Base-by-base conservation (phyloP, 2,113 vertebrate species). In the Dipodomys stephensi region DNA sequence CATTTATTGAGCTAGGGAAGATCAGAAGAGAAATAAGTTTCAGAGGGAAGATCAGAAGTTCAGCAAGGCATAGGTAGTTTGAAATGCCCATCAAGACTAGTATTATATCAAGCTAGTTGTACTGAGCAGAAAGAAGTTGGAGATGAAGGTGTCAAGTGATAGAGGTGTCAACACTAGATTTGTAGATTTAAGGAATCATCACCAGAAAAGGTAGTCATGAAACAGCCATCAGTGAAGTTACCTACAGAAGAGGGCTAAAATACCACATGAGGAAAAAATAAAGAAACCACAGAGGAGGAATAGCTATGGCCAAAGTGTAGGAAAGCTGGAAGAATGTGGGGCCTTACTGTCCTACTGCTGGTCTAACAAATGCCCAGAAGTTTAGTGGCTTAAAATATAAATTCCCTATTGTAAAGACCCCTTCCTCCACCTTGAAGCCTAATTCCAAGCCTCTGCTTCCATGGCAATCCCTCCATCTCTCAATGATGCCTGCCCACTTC, bases 241-340 rank as follows among this genome's bases (percentile, higher is more conserved):
- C 35, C 15, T 87, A 79, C 16, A 84, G n/a, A 72, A 89, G 60
- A 92, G 19, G 23, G n/a, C 46, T 64, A 88, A 72, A 57, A 83
- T 18, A 80, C 74, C 77, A 83, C 35, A 80, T 28, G 39, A 74
- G 83, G 60, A 74, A 30, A n/a, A 44, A 20, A 76, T 46, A 39
- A 62, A 62, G 62, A 90, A 87, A 92, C 16, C 62, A 89, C 57
- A 65, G 83, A 93, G 53, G 23, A 78, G 53, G 49, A 72, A 91
- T 65, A 69, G 25, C 39, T n/a, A 69, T 0, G 22, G 23, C 6
- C 11, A 46, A 32, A 88, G 11, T 25, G 25, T 27, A 88, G 64
- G 74, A 95, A 86, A 60, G 28, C 25, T 5, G 32, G 44, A 74
- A 49, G 19, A 88, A 88, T 2, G 4, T 0, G 25, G 57, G 15